phyloP scores from a whole-genome alignment of 2,113 vertebrate species.

The Callipepla californica region DNA sequence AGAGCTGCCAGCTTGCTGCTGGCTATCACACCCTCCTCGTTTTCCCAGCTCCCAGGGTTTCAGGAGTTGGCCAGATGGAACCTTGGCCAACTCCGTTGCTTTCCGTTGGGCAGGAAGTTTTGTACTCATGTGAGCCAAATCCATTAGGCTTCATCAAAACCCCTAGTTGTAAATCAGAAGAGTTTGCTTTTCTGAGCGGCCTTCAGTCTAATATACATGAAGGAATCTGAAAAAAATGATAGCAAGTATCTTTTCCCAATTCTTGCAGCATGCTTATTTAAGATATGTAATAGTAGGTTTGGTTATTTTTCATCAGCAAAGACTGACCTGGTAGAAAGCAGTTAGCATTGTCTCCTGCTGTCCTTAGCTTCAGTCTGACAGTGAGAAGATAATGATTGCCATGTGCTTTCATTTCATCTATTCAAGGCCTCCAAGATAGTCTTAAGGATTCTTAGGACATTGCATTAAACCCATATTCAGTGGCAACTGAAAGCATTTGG shows the following conservation, averaged over 20 bases:
- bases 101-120: neutral
- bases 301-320: neutral
- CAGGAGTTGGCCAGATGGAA: neutral
- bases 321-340: neutral
- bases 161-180: neutral
- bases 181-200: neutral
- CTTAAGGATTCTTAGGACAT: neutral
- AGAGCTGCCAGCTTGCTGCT: neutral
- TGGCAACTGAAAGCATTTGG: neutral
- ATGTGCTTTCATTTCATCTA: neutral
- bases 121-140: neutral
- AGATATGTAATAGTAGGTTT: neutral
- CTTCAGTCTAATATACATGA: neutral
- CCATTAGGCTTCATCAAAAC: neutral
- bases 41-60: slow-evolving; percentile 8
- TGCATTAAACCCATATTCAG: neutral
- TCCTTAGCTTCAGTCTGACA: neutral
- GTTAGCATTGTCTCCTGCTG: accelerated
- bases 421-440: neutral
- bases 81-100: neutral
- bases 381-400: neutral
- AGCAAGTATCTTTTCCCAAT: neutral
- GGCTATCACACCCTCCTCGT: neutral
- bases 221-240: neutral
- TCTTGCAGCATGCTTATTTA: neutral